Evolutionary conservation across 2,113 vertebrate genomes (phyloP), one percentile per base, ranked within the genome.

Genomic region (Crotalus horridus): DNA sequence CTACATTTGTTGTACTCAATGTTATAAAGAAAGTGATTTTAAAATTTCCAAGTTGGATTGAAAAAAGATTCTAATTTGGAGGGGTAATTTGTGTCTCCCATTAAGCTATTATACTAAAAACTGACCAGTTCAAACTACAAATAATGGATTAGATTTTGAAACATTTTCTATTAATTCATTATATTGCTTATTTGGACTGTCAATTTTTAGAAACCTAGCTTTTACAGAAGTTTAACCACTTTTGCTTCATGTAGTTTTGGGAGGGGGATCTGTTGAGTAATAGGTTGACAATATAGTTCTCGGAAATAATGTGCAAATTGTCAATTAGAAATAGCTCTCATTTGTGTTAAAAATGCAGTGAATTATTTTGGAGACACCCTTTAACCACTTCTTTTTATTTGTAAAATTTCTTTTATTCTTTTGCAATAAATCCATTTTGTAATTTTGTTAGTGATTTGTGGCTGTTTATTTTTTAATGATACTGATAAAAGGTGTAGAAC

Each of bases 381-480:
- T 96, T 96, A 87, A 89, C 94, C 95, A 96, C 95, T 95, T 96
- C 95, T 95, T 96, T 97, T 94, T 96, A 96, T 95, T 97, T 97
- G 92, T 98, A 97, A 96, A 97, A 96, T 97, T 97, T 96, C 97
- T 96, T 95, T 94, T 94, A 96, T 43, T 95, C 96, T 97, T 97
- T 98, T 98, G 97, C 96, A 98, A 98, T 98, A 98, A 98, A 98
- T 97, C 96, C 96, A 95, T 98, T 98, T 98, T 98, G 96, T 98
- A 97, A 97, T 97, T 98, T 97, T 97, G 96, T 95, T 97, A 89
- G 94, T 95, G 97, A 94, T 96, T 97, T 95, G 51, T 94, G 95
- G 96, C 96, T 96, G 97, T 93, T 91, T 92, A 43, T 93, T 96
- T 95, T 89, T 92, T 58, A 56, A 69, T 48, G 33, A 54, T 29